Conservation (phyloP, 2,888 invertebrate genomes). For the Balanococcus diminutus region DNA sequence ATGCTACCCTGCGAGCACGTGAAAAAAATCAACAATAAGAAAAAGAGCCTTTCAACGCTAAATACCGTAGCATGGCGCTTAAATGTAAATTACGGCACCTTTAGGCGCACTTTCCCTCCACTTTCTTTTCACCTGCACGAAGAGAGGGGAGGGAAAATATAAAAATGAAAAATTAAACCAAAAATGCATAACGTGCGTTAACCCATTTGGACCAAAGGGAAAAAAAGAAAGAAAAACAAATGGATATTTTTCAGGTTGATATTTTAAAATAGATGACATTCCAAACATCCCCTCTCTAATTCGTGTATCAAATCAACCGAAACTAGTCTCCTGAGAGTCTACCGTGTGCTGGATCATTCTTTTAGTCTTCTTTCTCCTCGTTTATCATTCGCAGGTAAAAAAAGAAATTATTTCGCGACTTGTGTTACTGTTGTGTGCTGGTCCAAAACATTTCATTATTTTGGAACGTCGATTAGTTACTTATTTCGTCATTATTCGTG, state of each 20-base stretch:
- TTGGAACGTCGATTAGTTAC: background rate
- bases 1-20: background rate
- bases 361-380: conserved; percentile 52
- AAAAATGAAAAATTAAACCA: background rate
- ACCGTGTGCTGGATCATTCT: conserved; percentile 45
- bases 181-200: background rate
- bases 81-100: conserved; percentile 4
- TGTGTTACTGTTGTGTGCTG: background rate
- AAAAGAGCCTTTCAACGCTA: background rate
- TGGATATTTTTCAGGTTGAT: conserved; percentile 45
- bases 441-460: conserved; percentile 33
- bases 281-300: conserved; percentile 53
- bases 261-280: conserved; percentile 52
- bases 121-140: background rate
- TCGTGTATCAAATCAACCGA: conserved; percentile 37
- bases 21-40: background rate
- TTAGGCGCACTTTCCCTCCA: conserved; percentile 33
- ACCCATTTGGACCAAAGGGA: no score
- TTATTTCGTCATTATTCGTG: background rate
- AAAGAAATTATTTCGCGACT: background rate
- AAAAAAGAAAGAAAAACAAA: background rate
- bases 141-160: background rate
- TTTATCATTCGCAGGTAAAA: conserved; percentile 49
- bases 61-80: conserved; percentile 14
- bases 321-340: conserved; percentile 54